phyloP scores from a whole-genome alignment of 92 coral and sea anemone genomes.

The Epizoanthus stellaris region DNA sequence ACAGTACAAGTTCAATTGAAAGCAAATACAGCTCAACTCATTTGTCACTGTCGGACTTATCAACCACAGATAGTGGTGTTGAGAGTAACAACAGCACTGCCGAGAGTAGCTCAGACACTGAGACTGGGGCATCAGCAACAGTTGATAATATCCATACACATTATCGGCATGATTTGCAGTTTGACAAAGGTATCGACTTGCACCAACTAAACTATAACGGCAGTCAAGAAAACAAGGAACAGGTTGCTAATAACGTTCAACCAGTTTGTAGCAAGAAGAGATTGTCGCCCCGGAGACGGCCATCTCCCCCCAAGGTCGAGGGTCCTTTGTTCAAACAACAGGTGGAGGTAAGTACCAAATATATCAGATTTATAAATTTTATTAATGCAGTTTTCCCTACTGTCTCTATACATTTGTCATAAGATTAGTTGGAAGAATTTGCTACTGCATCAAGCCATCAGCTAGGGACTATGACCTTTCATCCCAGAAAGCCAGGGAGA shows the following conservation, averaged over 20 bases:
- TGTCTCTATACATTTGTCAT: neutral
- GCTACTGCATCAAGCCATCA: neutral
- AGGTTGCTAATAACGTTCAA: neutral
- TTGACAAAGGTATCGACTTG: neutral
- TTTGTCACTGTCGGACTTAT: neutral
- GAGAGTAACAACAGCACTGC: neutral
- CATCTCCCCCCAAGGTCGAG: constrained; percentile 41
- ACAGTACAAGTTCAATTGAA: neutral
- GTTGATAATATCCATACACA: neutral
- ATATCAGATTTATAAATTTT: neutral
- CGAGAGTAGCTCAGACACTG: neutral
- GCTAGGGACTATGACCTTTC: too few species aligned
- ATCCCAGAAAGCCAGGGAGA: too few species aligned
- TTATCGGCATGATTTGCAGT: neutral
- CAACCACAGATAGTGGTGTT: constrained; percentile 10
- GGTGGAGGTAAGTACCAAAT: constrained; percentile 56
- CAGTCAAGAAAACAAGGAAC: neutral
- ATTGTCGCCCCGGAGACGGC: constrained; percentile 15
- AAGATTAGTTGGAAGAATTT: neutral
- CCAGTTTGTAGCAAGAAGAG: neutral
- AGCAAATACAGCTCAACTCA: neutral
- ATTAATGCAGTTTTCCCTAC: neutral
- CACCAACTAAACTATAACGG: neutral
- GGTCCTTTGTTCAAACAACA: constrained; percentile 71
- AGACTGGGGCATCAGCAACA: neutral